Base-by-base conservation (phyloP, 2,797 vertebrate species). In the Notoglanidium macrostoma region DNA sequence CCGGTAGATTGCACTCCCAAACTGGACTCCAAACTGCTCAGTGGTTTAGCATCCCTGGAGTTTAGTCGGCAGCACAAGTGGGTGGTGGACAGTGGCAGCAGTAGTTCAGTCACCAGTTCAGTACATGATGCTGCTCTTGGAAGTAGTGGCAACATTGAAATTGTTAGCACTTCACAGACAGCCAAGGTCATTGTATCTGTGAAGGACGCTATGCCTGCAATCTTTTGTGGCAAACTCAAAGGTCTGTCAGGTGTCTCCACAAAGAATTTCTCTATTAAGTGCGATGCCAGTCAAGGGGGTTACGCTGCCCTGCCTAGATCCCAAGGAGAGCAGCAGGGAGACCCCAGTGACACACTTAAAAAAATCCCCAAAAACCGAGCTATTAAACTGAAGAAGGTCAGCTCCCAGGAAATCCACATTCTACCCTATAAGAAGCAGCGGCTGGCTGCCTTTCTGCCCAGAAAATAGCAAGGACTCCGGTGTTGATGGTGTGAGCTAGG, bases 191-290 rank as follows among this genome's bases (percentile, higher is more conserved):
- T 99, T 0, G 98, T 99, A 82, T 98, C 98, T 0, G 98, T 99
- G 88, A 98, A 99, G 95, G 98, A 99, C 2, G 96, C 97, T 1
- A 96, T 99, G 92, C 98, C 98, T 26, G 95, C 97, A 90, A 97
- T 99, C 92, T 97, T 99, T 94, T 99, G 98, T 44, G 98, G 98
- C 84, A 99, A 99, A 94, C 97, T 99, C 76, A 99, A 99, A 94
- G 97, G 98, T 87, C 96, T 99, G 57, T 99, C 98, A 0, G 98
- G 98, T 0, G 98, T 99, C 83, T 99, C 98, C 90, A 99, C 98
- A 89, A 99, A 99, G 95, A 99, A 99, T 96, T 99, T 99, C 94
- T 99, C 98, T 92, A 98, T 99, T 93, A 99, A 98, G 93, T 97
- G 97, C 87, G 98, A 99, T 90, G 93, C 93, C 89, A 95, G 95